phyloP scores from a whole-genome alignment of 2,113 vertebrate genomes.

The Rattus rattus region DNA sequence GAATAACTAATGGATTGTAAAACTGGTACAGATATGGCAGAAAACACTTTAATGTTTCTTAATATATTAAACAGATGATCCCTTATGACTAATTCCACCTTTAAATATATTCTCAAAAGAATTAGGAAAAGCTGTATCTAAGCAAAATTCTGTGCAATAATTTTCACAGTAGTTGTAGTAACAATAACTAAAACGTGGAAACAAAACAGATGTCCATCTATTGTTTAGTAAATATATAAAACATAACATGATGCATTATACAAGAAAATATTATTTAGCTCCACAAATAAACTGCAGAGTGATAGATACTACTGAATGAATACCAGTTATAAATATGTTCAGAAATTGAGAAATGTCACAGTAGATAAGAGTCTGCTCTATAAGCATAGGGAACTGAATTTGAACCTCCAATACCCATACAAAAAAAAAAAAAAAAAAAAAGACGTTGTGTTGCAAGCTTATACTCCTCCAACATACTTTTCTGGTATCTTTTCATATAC shows the following conservation, averaged over 20 bases:
- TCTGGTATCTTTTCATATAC: neutral
- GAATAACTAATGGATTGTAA: neutral
- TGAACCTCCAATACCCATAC: neutral
- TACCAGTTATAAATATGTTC: neutral
- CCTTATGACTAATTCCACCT: neutral
- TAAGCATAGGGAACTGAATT: neutral
- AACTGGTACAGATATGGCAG: neutral
- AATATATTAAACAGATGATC: constrained; percentile 1
- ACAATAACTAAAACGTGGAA: neutral
- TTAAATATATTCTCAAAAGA: neutral
- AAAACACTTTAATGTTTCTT: constrained; percentile 20
- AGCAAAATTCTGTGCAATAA: neutral
- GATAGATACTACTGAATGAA: neutral
- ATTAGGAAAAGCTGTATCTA: neutral
- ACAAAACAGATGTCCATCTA: neutral
- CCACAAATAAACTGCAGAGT: neutral
- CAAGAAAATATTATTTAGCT: neutral
- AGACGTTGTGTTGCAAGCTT: neutral
- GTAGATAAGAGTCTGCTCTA: neutral
- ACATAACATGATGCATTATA: neutral
- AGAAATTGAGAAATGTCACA: neutral
- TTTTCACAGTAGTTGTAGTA: neutral
- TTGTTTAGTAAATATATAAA: neutral
- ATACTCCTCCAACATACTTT: neutral
- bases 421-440: neutral